These are phyloP conservation scores for Epinotia nisella DNA, from an alignment of 2,888 invertebrate species.

Conservation along the genomic window DNA sequence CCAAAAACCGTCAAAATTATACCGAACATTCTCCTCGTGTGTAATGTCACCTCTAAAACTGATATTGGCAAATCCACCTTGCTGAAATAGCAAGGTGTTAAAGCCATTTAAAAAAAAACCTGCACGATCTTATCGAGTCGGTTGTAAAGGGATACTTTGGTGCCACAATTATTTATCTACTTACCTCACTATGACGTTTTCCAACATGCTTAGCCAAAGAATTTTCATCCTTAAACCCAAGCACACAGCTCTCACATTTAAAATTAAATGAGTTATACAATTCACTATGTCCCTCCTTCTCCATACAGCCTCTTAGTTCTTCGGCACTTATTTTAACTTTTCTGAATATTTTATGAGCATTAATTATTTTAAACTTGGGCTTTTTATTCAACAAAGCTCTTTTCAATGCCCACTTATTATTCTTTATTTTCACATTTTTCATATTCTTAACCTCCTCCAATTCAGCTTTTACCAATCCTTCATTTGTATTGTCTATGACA, in stretches of 20 bases:
- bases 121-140: too few species aligned
- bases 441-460: slow-evolving; percentile 24
- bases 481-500: slow-evolving; percentile 17
- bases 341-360: slow-evolving; percentile 48
- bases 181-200: slow-evolving; percentile 47
- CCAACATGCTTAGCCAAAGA: slow-evolving; percentile 47
- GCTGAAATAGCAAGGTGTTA: too few species aligned
- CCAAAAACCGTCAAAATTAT: too few species aligned
- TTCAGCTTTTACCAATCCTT: slow-evolving; percentile 18
- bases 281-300: slow-evolving; percentile 47
- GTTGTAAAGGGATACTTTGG: too few species aligned
- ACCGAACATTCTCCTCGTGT: too few species aligned
- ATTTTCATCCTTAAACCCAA: slow-evolving; percentile 47
- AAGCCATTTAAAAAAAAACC: too few species aligned
- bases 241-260: slow-evolving; percentile 52
- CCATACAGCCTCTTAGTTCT: slow-evolving; percentile 45
- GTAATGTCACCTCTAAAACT: too few species aligned
- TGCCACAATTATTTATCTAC: too few species aligned
- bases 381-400: slow-evolving; percentile 54
- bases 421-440: slow-evolving; percentile 41
- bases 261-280: slow-evolving; percentile 48
- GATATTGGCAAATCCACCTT: too few species aligned
- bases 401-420: slow-evolving; percentile 56
- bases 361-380: slow-evolving; percentile 57
- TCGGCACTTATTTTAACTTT: slow-evolving; percentile 46